phyloP scores from a whole-genome alignment of 2,113 vertebrate genomes.

The Oncorhynchus nerka region DNA sequence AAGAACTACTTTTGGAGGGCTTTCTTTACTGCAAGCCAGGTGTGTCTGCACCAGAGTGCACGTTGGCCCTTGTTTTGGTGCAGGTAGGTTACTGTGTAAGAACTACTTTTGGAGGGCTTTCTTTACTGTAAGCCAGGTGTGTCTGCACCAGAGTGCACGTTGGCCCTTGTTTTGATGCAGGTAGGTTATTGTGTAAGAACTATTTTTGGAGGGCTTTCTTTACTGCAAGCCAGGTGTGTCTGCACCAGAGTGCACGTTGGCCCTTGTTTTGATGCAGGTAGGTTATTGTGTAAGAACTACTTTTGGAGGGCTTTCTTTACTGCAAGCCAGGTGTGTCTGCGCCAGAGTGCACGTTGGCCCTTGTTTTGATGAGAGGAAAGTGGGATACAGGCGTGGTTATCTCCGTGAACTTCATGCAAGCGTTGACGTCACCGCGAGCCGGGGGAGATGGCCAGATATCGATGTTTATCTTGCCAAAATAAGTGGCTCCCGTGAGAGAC shows the following conservation, averaged over 20 bases:
- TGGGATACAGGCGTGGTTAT: conserved; percentile 10
- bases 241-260: no score
- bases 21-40: conserved; percentile 4
- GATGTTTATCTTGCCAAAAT: conserved; percentile 24
- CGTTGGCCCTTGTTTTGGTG: background rate
- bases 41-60: no score
- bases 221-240: background rate
- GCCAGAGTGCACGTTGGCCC: background rate
- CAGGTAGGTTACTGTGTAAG: conserved; percentile 16
- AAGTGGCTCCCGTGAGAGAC: background rate
- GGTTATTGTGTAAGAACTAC: conserved; percentile 3
- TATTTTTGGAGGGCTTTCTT: background rate
- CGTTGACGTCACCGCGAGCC: conserved; percentile 39
- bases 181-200: no score
- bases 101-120: conserved; percentile 4
- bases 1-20: no score
- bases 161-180: no score
- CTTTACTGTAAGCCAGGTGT: background rate
- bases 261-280: conserved; percentile 3
- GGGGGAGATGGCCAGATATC: conserved; percentile 40
- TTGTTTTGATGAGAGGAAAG: conserved; percentile 14
- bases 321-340: background rate
- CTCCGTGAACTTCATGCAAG: conserved; percentile 31
- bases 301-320: conserved; percentile 4
- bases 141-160: background rate